phyloP scores from a whole-genome alignment of 2,113 vertebrate species.

The Lucifuga dentata region DNA sequence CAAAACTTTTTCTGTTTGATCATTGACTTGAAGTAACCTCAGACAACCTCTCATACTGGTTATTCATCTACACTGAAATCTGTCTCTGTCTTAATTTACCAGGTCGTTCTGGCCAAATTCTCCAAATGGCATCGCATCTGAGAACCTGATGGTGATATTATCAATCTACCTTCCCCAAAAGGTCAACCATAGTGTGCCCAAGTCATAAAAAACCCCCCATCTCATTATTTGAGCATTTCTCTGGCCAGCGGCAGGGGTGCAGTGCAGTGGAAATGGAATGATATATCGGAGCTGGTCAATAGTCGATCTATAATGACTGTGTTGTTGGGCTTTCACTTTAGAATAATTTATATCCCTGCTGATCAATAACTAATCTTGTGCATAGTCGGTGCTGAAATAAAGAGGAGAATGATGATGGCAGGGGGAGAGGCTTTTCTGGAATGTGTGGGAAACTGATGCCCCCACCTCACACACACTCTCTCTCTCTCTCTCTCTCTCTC shows the following conservation, averaged over 20 bases:
- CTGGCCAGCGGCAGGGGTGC: constrained; percentile 59
- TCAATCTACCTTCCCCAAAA: constrained; percentile 67
- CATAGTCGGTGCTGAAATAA: constrained; percentile 83
- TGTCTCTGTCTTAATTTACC: constrained; percentile 46
- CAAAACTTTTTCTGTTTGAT: constrained; percentile 20
- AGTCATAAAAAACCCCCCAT: constrained; percentile 75
- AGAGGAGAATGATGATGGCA: constrained; percentile 81
- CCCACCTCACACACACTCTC: neutral
- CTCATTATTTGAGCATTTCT: constrained; percentile 80
- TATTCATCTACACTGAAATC: constrained; percentile 44
- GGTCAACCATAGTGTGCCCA: constrained; percentile 75
- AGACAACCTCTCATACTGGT: neutral
- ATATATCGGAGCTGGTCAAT: constrained; percentile 78
- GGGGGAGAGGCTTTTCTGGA: constrained; percentile 54
- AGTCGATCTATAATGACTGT: constrained; percentile 80
- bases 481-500: too few species aligned
- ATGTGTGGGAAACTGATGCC: constrained; percentile 59
- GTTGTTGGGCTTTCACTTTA: constrained; percentile 83
- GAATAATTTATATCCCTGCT: constrained; percentile 82
- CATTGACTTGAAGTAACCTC: constrained; percentile 23
- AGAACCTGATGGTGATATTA: constrained; percentile 51
- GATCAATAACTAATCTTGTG: constrained; percentile 87
- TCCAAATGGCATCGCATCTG: constrained; percentile 42
- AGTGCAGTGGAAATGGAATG: constrained; percentile 71
- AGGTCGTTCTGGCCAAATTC: constrained; percentile 44